These are phyloP conservation scores for Brienomyrus brachyistius DNA, from an alignment of 2,113 vertebrate species.

Conservation along the genomic window DNA sequence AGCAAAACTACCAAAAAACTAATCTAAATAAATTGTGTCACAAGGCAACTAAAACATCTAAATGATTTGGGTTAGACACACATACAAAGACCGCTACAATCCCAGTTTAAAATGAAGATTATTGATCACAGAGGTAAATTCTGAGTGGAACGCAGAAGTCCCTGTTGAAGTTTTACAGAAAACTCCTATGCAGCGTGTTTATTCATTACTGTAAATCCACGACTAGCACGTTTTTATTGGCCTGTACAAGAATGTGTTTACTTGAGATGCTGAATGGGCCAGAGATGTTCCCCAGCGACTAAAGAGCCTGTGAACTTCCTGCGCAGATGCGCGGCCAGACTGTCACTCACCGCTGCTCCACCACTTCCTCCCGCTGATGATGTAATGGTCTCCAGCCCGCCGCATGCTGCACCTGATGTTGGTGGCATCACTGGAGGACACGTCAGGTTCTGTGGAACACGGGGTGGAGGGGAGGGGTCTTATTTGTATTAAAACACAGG, in stretches of 20 bases:
- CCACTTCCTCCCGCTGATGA: conserved; percentile 89
- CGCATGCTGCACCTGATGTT: conserved; percentile 78
- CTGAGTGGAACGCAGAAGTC: neutral
- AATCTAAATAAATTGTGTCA: neutral
- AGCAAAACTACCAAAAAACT: neutral
- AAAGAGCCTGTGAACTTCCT: neutral
- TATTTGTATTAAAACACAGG: neutral
- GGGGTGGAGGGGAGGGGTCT: neutral
- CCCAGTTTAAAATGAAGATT: neutral
- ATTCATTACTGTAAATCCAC: neutral
- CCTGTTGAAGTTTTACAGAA: neutral
- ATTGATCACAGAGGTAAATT: neutral
- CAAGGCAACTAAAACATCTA: neutral
- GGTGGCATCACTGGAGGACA: conserved; percentile 88
- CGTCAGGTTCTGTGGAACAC: conserved; percentile 68
- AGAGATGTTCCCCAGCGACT: neutral
- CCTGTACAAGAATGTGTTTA: neutral
- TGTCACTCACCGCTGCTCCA: conserved; percentile 82
- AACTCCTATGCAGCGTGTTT: neutral
- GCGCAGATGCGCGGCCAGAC: neutral
- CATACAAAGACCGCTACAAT: neutral
- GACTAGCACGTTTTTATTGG: neutral
- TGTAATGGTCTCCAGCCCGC: conserved; percentile 58
- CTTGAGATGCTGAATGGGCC: neutral
- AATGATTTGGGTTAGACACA: neutral